Evolutionary conservation across 2,113 vertebrate species (phyloP), one percentile per base, ranked within the genome.

Genomic region (Hippocampus abdominalis): DNA sequence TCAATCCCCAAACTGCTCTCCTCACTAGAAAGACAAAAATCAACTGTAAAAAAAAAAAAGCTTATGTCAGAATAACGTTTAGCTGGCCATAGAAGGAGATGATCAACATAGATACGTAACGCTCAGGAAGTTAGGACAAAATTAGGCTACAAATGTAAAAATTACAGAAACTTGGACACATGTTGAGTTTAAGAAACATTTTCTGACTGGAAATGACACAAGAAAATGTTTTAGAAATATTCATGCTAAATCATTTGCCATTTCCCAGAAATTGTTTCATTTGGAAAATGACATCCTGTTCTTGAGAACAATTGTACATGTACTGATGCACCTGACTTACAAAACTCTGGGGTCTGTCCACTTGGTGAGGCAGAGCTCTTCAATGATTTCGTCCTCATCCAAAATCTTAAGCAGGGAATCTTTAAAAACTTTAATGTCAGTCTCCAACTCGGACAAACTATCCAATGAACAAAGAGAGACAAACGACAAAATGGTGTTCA

Each of bases 381-480:
- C 96, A 77, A 99, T 93, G 40, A 96, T 81, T 83, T 98, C 96
- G 44, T 96, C 95, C 72, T 99, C 97, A 86, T 99, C 96, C 81
- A 99, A 88, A 75, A 99, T 94, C 89, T 98, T 94, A 87, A 98
- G 81, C 81, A 99, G 86, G 0, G 94, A 93, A 78, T 98, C 97
- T 88, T 94, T 98, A 81, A 98, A 98, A 74, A 97, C 94, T 80
- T 94, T 96, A 68, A 98, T 90, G 83, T 99, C 96, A 0, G 97
- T 99, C 90, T 99, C 97, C 85, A 99, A 89, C 88, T 98, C 96
- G 76, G 97, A 98, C 21, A 99, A 91, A 85, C 97, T 99, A 83
- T 67, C 72, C 0, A 20, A 71, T 16, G 75, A 32, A 63, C 12
- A 63, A 1, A 39, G 32, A 39, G 32, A 36, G 13, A 61, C 13